These are phyloP conservation scores for Speoplatyrhinus poulsoni DNA, from an alignment of 2,113 vertebrate genomes.

Conservation along the genomic window DNA sequence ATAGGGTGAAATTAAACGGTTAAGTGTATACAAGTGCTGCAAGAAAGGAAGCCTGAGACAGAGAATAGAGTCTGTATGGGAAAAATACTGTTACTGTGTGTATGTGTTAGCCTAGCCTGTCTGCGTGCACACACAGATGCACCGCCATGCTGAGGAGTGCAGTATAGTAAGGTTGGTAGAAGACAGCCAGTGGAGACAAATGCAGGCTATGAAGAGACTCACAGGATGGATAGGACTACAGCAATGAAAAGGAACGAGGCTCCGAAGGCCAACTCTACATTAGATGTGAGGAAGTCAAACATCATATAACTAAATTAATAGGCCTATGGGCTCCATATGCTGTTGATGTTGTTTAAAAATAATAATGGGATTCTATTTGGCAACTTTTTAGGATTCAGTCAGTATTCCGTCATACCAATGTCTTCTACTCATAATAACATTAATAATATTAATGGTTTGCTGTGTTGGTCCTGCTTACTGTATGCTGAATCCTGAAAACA, in stretches of 20 bases:
- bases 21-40: neutral
- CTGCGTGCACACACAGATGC: conserved; percentile 14
- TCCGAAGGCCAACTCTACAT: conserved; percentile 28
- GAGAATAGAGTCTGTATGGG: neutral
- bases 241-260: conserved; percentile 25
- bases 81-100: conserved; percentile 8
- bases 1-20: neutral
- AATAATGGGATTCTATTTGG: too few species aligned
- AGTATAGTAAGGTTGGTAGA: conserved; percentile 47
- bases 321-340: too few species aligned
- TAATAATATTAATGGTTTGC: too few species aligned
- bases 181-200: conserved; percentile 32
- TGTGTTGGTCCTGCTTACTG: too few species aligned
- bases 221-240: conserved; percentile 14
- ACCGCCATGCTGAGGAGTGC: conserved; percentile 11
- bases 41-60: conserved; percentile 4
- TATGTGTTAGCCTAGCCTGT: neutral
- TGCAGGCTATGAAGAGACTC: conserved; percentile 49
- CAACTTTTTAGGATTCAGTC: too few species aligned
- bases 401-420: too few species aligned
- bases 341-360: too few species aligned
- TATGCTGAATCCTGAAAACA: too few species aligned
- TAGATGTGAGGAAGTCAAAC: conserved; percentile 38
- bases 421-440: too few species aligned
- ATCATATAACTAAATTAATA: conserved; percentile 12